Percentiles rank a stretch among this genome's conserved stretches.
Conservation (phyloP, 2,113 vertebrate species). For the Ramphastos sulfuratus region DNA sequence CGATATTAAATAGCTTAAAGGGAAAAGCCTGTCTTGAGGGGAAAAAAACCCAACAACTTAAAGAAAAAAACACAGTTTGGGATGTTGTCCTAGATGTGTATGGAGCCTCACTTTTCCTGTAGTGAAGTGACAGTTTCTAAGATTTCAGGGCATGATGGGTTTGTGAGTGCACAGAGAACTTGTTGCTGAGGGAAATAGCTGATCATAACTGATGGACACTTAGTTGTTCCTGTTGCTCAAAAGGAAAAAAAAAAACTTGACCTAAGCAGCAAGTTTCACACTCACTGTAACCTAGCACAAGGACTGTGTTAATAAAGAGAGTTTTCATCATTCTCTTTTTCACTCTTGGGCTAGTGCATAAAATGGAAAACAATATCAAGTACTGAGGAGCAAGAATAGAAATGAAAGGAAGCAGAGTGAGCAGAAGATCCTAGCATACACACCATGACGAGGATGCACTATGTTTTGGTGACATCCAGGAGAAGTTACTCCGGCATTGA, state of each 20-base stretch:
- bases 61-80: neutral
- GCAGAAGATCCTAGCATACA: neutral
- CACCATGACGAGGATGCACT: neutral
- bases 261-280: neutral
- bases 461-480: neutral
- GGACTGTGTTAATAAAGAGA: neutral
- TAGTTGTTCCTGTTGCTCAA: neutral
- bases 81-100: neutral
- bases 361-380: neutral
- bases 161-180: neutral
- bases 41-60: fast-evolving
- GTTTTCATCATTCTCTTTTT: neutral
- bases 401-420: neutral
- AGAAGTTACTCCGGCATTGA: neutral
- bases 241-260: neutral
- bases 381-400: neutral
- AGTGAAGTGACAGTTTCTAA: neutral
- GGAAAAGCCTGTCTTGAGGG: neutral
- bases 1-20: neutral
- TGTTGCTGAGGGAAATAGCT: neutral
- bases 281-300: fast-evolving
- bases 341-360: neutral
- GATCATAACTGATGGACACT: neutral
- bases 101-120: neutral
- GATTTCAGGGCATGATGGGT: neutral